phyloP scores from a whole-genome alignment of 2,797 vertebrate species.

The Emydoidea blandingii region DNA sequence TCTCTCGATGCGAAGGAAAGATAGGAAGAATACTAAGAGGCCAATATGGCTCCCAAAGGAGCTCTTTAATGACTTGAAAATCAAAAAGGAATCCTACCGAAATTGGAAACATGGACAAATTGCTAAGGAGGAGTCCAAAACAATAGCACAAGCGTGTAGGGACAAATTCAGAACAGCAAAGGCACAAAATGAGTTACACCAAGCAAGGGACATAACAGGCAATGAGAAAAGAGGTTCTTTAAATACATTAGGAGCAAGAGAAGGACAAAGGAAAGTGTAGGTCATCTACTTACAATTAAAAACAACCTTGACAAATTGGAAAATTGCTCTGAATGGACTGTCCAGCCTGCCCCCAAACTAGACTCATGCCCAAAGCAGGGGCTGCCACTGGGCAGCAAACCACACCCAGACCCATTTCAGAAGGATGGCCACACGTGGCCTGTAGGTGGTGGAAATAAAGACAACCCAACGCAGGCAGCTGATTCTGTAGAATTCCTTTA shows the following conservation, averaged over 20 bases:
- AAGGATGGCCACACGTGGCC: neutral
- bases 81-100: no score
- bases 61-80: neutral
- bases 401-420: neutral
- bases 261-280: no score
- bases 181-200: no score
- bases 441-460: neutral
- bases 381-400: neutral
- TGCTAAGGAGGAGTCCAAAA: neutral
- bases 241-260: no score
- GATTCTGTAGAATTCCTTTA: conserved; percentile 81
- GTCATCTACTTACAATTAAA: no score
- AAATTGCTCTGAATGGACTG: neutral
- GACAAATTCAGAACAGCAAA: no score
- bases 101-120: no score
- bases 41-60: neutral
- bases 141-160: neutral
- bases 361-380: conserved; percentile 37
- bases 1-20: neutral
- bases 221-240: no score
- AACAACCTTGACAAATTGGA: no score
- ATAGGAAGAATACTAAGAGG: neutral
- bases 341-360: neutral
- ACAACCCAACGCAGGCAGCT: neutral
- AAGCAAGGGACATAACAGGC: no score